Conservation (phyloP, 2,888 invertebrate species). For the Incurvaria masculella region DNA sequence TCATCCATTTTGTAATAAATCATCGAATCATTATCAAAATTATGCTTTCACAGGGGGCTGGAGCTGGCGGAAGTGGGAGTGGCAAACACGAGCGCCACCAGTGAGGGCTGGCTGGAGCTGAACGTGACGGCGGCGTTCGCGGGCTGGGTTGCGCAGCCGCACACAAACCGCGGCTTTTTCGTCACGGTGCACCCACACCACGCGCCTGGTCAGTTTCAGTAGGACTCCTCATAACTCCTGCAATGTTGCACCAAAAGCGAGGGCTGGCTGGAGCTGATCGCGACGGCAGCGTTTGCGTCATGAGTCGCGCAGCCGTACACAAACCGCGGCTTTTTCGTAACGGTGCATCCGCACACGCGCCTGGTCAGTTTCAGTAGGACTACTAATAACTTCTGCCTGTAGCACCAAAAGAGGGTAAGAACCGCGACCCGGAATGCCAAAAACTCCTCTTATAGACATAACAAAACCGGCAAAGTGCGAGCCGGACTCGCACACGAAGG, state of each 20-base stretch:
- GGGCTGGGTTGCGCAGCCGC: slow-evolving; percentile 76
- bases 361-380: slow-evolving; percentile 43
- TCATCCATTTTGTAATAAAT: no score
- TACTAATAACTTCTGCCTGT: no score
- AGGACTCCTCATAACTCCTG: no score
- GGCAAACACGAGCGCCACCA: slow-evolving; percentile 70
- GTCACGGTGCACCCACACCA: slow-evolving; percentile 72
- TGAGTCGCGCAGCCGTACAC: slow-evolving; percentile 79
- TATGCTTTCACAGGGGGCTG: slow-evolving; percentile 54
- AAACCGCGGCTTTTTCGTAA: slow-evolving; percentile 84
- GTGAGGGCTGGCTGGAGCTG: slow-evolving; percentile 83
- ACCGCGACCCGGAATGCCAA: no score
- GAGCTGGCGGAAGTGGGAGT: slow-evolving; percentile 73
- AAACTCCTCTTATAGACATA: no score
- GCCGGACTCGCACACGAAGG: no score
- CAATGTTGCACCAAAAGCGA: slow-evolving; percentile 39
- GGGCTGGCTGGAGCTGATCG: slow-evolving; percentile 87
- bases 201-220: slow-evolving; percentile 57
- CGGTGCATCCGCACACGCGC: slow-evolving; percentile 71
- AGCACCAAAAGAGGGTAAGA: slow-evolving; percentile 47
- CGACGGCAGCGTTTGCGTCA: slow-evolving; percentile 69
- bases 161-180: slow-evolving; percentile 82
- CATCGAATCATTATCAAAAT: no score
- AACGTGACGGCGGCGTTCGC: slow-evolving; percentile 77
- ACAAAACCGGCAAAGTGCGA: no score